Base-by-base conservation (phyloP, 2,797 vertebrate species). In the Enteromius anoplus region DNA sequence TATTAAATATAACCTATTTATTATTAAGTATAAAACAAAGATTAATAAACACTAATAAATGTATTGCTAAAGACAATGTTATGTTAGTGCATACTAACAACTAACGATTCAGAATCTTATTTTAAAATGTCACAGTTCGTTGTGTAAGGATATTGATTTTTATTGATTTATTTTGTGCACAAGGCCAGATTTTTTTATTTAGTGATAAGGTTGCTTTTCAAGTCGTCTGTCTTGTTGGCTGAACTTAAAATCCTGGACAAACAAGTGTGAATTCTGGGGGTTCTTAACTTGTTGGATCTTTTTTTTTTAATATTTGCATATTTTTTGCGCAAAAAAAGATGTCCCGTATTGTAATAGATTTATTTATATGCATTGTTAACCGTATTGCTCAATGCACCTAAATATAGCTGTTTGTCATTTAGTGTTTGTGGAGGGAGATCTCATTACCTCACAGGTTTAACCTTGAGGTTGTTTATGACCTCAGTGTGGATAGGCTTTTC, bases 361-460 rank as follows among this genome's bases (percentile, higher is more conserved):
- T 62, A 5, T 62, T 29, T 62, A 29, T 6, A 26, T 26, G 5
- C 23, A 26, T 60, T 26, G 1, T 60, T 60, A 72, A 6, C 17
- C 12, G 47, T 51, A 72, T 7, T 21, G 32, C 17, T 29, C 29
- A 45, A 68, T 8, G 29, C 26, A 71, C 23, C 23, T 29, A 29
- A 71, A 26, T 26, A 14, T 60, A 60, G 23, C 9, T 32, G 17
- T 29, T 51, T 53, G 47, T 29, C 2, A 73, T 53, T 47, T 26
- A 29, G 23, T 17, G 23, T 71, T 26, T 71, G 23, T 71, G 0
- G 26, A 4, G 29, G 5, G 5, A 53, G 14, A 73, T 10, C 71
- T 73, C 29, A 53, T 53, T 73, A 34, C 29, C 29, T 34, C 34
- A 75, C 26, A 40, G 73, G n/a, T n/a, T 75, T 75, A 60, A 75